These are phyloP conservation scores for Erinaceus europaeus DNA, from an alignment of 2,113 vertebrate species.

Conservation along the genomic window DNA sequence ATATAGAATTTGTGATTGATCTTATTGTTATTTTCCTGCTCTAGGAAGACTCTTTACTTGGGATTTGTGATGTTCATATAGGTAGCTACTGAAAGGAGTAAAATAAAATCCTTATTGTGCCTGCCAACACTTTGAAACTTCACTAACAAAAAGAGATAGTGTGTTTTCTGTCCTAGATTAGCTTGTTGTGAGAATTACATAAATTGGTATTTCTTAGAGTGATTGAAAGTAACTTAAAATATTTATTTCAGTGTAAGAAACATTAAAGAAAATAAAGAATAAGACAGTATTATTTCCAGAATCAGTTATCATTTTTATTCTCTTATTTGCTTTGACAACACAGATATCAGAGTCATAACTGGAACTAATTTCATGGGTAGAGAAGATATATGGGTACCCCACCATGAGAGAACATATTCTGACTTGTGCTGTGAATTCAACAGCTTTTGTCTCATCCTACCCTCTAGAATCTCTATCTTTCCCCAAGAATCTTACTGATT, in stretches of 20 bases:
- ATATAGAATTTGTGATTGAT: neutral
- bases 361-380: no score
- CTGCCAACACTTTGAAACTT: neutral
- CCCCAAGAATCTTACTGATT: no score
- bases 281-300: neutral
- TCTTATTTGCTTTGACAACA: neutral
- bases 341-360: rapidly evolving
- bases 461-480: neutral
- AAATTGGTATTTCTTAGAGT: neutral
- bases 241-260: neutral
- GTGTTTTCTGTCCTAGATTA: neutral
- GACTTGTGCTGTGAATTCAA: neutral
- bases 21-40: neutral
- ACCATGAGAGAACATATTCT: neutral
- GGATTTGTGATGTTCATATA: neutral
- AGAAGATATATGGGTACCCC: neutral
- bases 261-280: neutral
- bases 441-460: neutral
- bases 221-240: neutral
- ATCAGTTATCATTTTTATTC: neutral
- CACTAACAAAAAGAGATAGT: neutral
- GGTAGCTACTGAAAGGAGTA: neutral
- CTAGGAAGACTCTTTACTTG: neutral
- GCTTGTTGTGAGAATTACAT: neutral
- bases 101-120: neutral